Percentiles rank a stretch among this genome's conserved stretches.
phyloP scores from a whole-genome alignment of 2,797 vertebrate genomes.

The Cynodonichthys magdalenae region DNA sequence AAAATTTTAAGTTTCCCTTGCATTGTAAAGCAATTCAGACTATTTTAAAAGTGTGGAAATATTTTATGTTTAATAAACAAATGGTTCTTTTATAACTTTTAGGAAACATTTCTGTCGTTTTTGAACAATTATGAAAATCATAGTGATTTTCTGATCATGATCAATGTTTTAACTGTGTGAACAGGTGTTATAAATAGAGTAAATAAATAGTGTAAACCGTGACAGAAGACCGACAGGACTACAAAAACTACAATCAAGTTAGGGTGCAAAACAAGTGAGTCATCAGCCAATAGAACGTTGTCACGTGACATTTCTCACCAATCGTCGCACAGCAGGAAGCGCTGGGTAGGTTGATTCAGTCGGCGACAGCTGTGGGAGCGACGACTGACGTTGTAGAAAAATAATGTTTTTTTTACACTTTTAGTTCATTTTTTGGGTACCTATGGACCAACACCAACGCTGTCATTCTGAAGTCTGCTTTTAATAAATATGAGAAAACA shows the following conservation, averaged over 20 bases:
- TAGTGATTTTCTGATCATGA: neutral
- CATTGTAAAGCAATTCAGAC: no score
- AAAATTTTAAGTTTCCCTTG: no score
- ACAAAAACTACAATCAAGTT: conserved; percentile 50
- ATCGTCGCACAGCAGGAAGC: conserved; percentile 14
- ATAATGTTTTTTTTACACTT: conserved; percentile 1
- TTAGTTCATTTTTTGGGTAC: neutral
- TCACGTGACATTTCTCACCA: conserved; percentile 49
- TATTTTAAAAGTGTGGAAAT: no score
- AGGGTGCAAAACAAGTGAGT: neutral
- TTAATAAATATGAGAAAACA: conserved; percentile 62
- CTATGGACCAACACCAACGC: conserved; percentile 16
- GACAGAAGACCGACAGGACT: neutral
- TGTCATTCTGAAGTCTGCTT: neutral
- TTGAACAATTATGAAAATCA: neutral
- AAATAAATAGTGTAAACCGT: neutral
- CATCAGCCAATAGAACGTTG: conserved; percentile 21
- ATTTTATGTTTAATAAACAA: no score
- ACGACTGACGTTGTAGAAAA: no score
- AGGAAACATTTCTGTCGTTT: no score
- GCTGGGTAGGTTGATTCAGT: neutral
- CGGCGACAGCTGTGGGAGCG: conserved; percentile 30
- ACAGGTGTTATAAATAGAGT: neutral
- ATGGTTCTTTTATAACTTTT: no score
- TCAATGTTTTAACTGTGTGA: neutral